A percentile compares a stretch with the other conserved stretches of the same genome.
Conservation (phyloP, 2,113 vertebrate species). For the Oreochromis niloticus region DNA sequence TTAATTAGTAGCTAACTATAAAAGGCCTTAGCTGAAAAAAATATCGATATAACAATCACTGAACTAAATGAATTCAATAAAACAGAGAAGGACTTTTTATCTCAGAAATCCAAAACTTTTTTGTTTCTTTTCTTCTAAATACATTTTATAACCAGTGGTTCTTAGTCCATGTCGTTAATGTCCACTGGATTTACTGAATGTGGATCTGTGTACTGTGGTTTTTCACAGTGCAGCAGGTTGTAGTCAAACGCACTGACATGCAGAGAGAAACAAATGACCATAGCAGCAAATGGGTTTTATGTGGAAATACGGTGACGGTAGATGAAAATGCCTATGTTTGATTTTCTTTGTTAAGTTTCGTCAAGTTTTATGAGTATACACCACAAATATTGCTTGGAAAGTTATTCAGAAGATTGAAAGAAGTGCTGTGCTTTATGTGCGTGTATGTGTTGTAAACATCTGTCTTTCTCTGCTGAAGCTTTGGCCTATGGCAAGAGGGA, state of each 20-base stretch:
- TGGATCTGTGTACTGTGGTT: neutral
- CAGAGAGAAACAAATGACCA: neutral
- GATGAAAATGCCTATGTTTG: neutral
- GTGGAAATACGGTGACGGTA: neutral
- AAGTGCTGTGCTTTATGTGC: neutral
- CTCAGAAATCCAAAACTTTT: accelerated
- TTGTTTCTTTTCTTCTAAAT: neutral
- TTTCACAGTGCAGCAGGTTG: neutral
- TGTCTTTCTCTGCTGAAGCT: constrained; percentile 1
- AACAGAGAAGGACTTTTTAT: neutral
- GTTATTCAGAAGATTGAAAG: neutral
- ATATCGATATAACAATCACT: neutral
- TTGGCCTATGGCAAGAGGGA: neutral
- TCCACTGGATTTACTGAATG: neutral
- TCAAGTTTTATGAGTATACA: neutral
- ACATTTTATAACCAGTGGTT: neutral
- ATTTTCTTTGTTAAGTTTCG: neutral
- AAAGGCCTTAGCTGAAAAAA: neutral
- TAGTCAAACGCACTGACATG: neutral
- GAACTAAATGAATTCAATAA: neutral
- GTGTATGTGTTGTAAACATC: constrained; percentile 11
- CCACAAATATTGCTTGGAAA: neutral
- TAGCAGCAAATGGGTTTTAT: neutral
- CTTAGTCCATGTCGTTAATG: neutral
- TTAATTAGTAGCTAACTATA: neutral